Conservation (phyloP, 2,888 invertebrate genomes). For the Anaspis maculata region DNA sequence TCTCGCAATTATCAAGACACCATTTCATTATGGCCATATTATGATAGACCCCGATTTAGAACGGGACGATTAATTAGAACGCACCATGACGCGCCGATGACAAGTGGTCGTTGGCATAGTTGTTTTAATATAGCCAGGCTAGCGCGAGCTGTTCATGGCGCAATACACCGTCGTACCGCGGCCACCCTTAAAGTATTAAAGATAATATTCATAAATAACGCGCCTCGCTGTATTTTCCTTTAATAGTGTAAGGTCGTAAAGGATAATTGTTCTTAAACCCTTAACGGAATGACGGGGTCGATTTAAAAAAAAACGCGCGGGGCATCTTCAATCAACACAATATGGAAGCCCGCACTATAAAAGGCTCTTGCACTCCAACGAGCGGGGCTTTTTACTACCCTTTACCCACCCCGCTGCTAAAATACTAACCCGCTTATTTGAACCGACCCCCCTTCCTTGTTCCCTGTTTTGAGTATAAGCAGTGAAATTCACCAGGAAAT, state of each 20-base stretch:
- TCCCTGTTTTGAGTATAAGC: conserved; percentile 5
- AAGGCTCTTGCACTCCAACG: conserved; percentile 16
- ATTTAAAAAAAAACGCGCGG: conserved; percentile 17
- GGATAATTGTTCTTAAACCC: conserved; percentile 13
- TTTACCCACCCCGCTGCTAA: conserved; percentile 11
- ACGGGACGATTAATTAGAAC: too few relatives aligned
- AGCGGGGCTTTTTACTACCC: conserved; percentile 18
- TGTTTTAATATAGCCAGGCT: too few relatives aligned
- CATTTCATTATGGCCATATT: too few relatives aligned
- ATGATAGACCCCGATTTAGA: too few relatives aligned
- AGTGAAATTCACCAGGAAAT: conserved; percentile 6
- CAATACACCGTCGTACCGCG: not conserved
- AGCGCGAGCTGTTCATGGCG: conserved; percentile 1
- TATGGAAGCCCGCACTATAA: conserved; percentile 19
- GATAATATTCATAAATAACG: conserved; percentile 7
- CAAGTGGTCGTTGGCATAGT: too few relatives aligned
- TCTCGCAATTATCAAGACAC: too few relatives aligned
- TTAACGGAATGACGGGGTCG: conserved; percentile 11
- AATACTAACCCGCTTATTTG: conserved; percentile 14
- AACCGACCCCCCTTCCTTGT: conserved; percentile 9
- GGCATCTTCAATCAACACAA: conserved; percentile 19
- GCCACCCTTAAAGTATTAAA: conserved; percentile 4
- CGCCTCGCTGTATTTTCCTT: conserved; percentile 7
- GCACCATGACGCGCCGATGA: too few relatives aligned
- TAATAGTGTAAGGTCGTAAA: conserved; percentile 8